Base-by-base conservation (phyloP, 2,797 vertebrate species). In the Poeciliopsis infans region DNA sequence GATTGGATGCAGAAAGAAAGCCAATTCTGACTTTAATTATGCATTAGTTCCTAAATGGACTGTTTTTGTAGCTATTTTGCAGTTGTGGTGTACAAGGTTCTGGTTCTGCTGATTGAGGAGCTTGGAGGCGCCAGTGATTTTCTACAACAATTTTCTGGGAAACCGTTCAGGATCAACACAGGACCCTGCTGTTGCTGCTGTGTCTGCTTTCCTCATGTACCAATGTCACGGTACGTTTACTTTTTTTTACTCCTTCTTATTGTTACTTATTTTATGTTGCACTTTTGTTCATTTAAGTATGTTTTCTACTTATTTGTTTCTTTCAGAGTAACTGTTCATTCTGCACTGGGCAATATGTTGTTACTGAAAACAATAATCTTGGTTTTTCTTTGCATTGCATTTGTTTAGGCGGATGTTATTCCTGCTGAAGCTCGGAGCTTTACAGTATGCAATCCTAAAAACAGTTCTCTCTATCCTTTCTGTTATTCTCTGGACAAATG, bases 161-260 rank as follows among this genome's bases (percentile, higher is more conserved):
- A 88, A 86, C 86, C 2, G 25, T 95, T 97, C 57, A 91, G 47
- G 77, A 95, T 97, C 92, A 95, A 64, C 82, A 96, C 95, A 0
- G 96, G 96, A 5, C 96, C 96, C 25, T 97, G 96, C 89, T 97
- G 96, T 88, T 97, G 96, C 91, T 97, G 94, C 86, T 98, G 97
- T 79, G 86, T 80, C 53, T 97, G 97, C 86, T 91, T 97, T 74
- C 96, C 97, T 25, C 80, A 7, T 0, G 90, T 96, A n/a, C 88
- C 82, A 64, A 93, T 97, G 88, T 95, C 96, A 92, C 70, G 95
- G 96, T 96, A 89, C n/a, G 1, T 13, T 20, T 41, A n/a, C n/a
- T 25, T 36, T 43, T 43, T 36, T 41, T 20, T 51, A 7, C 6
- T 18, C 28, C 16, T 41, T 12, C 3, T 12, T 13, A 5, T 23